Evolutionary conservation across 2,797 vertebrate genomes (phyloP), one percentile per base, ranked within the genome.

Genomic region (Centroberyx gerrardi): DNA sequence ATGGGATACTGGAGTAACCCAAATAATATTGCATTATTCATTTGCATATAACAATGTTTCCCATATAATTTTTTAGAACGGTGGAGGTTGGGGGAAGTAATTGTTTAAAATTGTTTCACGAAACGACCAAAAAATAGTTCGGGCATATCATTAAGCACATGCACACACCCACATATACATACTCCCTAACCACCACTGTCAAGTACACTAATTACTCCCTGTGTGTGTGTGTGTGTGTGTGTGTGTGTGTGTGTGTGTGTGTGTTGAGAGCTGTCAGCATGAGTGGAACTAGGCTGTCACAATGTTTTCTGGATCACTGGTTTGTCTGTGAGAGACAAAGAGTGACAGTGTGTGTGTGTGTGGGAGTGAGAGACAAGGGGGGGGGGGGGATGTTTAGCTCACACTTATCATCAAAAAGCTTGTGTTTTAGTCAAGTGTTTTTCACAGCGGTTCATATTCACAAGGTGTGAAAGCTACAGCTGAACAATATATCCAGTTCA

Each of bases 251-350:
- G 17, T 36, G 54, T 15, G 29, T 48, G 22, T 49, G 62, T 52
- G 44, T 18, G 31, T 22, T 13, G 12, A 13, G 5, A 62, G 62
- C 72, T 80, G 68, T 86, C 76, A 72, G 52, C 49, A 14, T 61
- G 42, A 79, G 66, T 72, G 64, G 40, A 87, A 72, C 64, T 42
- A 18, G 77, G 74, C 85, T 88, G 83, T 84, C 87, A 78, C 66
- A 80, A 80, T 86, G 88, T 90, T 89, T 87, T 82, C 73, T 88
- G 80, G 81, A 80, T 91, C 84, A 74, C 68, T 81, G 84, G 2
- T 69, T 52, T 78, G 79, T 79, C 69, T 76, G 75, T 62, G 78
- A 68, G 71, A 86, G 69, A 88, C 75, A 84, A 77, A 73, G 78
- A 77, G 69, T 0, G 48, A 76, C 65, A 53, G 69, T 76, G 65